A percentile compares a stretch with the other conserved stretches of the same genome.
Conservation (phyloP, 2,888 invertebrate species). For the Cactoblastis cactorum region DNA sequence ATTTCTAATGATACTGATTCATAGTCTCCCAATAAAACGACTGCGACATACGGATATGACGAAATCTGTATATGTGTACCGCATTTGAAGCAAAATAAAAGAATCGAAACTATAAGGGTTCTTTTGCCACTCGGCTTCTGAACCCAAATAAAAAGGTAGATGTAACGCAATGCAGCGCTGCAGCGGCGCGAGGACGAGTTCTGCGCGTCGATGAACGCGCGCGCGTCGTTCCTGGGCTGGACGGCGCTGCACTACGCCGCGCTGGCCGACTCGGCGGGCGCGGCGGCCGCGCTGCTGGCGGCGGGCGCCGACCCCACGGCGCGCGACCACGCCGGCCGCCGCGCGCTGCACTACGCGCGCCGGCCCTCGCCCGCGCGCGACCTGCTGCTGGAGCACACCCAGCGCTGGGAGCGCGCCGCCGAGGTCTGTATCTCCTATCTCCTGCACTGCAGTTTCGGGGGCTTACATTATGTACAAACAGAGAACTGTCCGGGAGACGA, state of each 20-base stretch:
- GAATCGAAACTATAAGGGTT: too few species aligned
- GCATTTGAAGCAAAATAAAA: too few species aligned
- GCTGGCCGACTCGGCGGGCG: conserved; percentile 82
- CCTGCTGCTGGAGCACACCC: conserved; percentile 78
- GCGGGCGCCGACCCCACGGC: conserved; percentile 85
- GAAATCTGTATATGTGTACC: too few species aligned
- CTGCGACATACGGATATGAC: too few species aligned
- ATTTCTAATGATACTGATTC: too few species aligned
- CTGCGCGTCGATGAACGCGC: conserved; percentile 82
- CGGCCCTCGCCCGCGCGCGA: conserved; percentile 80
- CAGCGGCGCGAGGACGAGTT: conserved; percentile 90
- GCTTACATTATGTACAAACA: too few species aligned
- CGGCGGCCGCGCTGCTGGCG: conserved; percentile 83
- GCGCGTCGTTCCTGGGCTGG: conserved; percentile 90
- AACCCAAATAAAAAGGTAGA: too few species aligned
- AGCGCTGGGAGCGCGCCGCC: conserved; percentile 55
- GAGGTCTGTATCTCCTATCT: background rate
- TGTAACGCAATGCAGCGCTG: conserved; percentile 58
- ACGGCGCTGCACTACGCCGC: conserved; percentile 95
- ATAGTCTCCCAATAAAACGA: too few species aligned
- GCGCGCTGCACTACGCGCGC: conserved; percentile 85
- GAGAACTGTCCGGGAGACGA: too few species aligned
- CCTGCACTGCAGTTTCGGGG: too few species aligned
- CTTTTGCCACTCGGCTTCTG: too few species aligned
- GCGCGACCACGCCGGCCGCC: conserved; percentile 88